These are phyloP conservation scores for Porites australiensis DNA, from an alignment of 64 coral and sea anemone species.

Conservation along the genomic window DNA sequence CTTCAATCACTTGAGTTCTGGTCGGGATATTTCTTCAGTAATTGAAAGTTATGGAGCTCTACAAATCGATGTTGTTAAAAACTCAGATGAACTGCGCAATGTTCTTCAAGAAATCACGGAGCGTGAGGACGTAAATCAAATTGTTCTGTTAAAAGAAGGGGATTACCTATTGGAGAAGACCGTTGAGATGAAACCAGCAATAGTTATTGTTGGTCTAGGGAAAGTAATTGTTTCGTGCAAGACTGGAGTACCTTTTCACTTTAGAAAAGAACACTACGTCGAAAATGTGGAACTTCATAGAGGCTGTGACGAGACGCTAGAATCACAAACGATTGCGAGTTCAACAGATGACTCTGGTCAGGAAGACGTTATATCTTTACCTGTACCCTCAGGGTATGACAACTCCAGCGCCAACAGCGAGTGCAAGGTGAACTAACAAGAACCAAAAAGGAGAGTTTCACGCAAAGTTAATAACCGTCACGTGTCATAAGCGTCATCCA, in stretches of 20 bases:
- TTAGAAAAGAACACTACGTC: not conserved
- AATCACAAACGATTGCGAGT: not conserved
- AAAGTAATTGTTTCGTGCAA: constrained; percentile 3
- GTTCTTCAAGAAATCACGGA: not conserved
- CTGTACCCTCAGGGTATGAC: not conserved
- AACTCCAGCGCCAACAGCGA: too few relatives aligned
- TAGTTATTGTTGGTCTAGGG: not conserved
- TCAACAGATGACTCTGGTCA: not conserved
- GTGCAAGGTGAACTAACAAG: too few relatives aligned
- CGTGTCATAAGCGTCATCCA: too few relatives aligned
- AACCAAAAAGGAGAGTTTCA: too few relatives aligned
- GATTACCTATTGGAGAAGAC: not conserved
- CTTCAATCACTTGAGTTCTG: constrained; percentile 3
- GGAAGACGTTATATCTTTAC: not conserved
- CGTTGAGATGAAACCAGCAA: not conserved
- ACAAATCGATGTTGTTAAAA: not conserved
- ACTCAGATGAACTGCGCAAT: not conserved
- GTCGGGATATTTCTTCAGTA: not conserved
- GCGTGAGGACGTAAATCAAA: not conserved
- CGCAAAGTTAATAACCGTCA: too few relatives aligned
- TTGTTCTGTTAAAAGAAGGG: constrained; percentile 22
- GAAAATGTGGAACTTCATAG: not conserved
- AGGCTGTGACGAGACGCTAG: not conserved
- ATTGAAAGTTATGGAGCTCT: not conserved
- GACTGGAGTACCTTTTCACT: constrained; percentile 5